Evolutionary conservation across 2,888 invertebrate genomes (phyloP).

Genomic region (Rapana venosa): DNA sequence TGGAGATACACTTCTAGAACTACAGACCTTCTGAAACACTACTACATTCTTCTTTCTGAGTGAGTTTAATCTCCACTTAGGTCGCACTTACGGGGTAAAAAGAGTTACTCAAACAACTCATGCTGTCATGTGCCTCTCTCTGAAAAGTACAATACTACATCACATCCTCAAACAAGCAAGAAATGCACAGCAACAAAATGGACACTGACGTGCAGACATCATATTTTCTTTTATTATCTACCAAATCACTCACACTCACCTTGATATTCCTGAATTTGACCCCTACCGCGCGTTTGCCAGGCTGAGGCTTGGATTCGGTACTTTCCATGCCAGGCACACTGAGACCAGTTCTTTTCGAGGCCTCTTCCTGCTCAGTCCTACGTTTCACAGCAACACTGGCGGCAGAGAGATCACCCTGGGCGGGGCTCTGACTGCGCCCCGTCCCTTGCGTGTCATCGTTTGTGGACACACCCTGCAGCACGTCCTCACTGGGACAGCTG

Average conservation of each 20-base stretch:
- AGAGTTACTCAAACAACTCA: no score
- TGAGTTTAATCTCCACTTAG: no score
- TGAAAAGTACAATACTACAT: no score
- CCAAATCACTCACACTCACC: slow-evolving; percentile 40
- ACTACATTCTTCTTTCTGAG: no score
- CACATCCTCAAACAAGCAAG: no score
- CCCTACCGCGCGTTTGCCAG: slow-evolving; percentile 36
- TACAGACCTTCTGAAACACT: no score
- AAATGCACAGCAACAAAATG: no score
- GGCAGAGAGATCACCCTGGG: slow-evolving; percentile 19
- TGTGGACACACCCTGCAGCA: neutral
- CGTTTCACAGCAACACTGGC: slow-evolving; percentile 51
- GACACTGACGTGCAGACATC: no score
- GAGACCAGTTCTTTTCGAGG: slow-evolving; percentile 42
- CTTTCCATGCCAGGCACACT: slow-evolving; percentile 43
- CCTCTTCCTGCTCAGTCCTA: slow-evolving; percentile 52
- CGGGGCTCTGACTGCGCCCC: slow-evolving; percentile 27
- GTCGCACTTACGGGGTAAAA: no score
- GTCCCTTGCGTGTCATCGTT: slow-evolving; percentile 37
- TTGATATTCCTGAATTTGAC: slow-evolving; percentile 53
- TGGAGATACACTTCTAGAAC: no score
- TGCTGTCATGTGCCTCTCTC: no score
- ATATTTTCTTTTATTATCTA: no score
- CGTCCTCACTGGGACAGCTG: slow-evolving; percentile 60
- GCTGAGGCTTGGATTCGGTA: slow-evolving; percentile 40